Evolutionary conservation across 2,113 vertebrate species (phyloP).

Genomic region (Apodemus speciosus): DNA sequence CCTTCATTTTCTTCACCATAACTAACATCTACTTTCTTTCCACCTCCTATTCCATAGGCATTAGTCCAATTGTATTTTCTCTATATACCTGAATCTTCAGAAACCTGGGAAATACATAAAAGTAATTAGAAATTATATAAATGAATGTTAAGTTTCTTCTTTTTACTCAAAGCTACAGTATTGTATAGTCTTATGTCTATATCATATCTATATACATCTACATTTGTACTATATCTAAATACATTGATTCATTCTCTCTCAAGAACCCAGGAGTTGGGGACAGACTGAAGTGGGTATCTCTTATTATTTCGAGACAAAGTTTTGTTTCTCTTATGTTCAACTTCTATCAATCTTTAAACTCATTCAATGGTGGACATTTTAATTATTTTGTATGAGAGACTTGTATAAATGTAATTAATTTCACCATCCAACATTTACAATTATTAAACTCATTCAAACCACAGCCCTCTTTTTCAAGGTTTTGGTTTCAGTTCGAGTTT

Average conservation of each 20-base stretch:
- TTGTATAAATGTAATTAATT: constrained; percentile 90
- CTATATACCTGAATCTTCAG: background rate
- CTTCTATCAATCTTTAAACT: constrained; percentile 90
- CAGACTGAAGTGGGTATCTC: background rate
- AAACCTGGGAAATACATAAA: background rate
- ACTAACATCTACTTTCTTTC: background rate
- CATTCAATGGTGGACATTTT: constrained; percentile 93
- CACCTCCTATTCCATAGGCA: background rate
- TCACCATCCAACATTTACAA: constrained; percentile 46
- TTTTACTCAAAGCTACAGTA: background rate
- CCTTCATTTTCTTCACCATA: background rate
- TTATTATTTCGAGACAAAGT: constrained; percentile 86
- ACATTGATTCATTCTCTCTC: background rate
- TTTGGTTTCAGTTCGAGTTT: constrained; percentile 44
- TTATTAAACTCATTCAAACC: constrained; percentile 31
- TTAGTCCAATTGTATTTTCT: background rate
- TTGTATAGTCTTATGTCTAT: background rate
- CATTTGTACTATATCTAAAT: background rate
- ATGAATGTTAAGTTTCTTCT: background rate
- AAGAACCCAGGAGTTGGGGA: background rate
- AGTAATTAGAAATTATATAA: background rate
- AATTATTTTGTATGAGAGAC: constrained; percentile 95
- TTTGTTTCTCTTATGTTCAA: constrained; percentile 91
- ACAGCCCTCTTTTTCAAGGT: constrained; percentile 69
- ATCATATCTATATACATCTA: background rate